Percentiles rank a stretch among this genome's conserved stretches.
These are phyloP conservation scores for Procavia capensis DNA, from an alignment of 2,113 vertebrate species.

Conservation along the genomic window DNA sequence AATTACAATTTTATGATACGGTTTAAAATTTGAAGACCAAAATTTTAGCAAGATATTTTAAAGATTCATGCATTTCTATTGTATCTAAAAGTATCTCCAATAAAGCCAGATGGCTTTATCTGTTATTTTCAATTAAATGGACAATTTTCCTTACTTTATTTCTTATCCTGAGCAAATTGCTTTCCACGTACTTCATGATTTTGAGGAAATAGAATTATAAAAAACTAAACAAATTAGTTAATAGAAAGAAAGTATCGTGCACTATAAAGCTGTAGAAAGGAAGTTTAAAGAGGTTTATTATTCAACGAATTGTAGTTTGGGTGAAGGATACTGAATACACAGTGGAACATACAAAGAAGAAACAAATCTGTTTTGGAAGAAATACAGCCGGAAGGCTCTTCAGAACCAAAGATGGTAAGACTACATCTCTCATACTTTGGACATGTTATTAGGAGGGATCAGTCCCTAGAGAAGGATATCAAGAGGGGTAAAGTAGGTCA, in stretches of 20 bases:
- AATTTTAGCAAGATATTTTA: background rate
- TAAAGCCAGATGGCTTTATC: background rate
- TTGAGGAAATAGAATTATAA: background rate
- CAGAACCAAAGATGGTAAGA: no score
- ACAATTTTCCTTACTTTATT: background rate
- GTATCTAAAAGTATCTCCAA: background rate
- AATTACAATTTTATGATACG: background rate
- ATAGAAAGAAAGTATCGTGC: background rate
- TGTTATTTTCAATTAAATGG: background rate
- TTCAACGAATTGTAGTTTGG: background rate
- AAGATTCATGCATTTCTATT: background rate
- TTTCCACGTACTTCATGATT: background rate
- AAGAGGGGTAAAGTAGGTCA: no score
- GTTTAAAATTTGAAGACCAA: background rate
- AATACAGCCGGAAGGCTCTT: no score
- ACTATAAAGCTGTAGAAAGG: background rate
- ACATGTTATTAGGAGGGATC: no score
- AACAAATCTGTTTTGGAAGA: no score
- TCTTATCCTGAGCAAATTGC: background rate
- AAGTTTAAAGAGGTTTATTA: background rate
- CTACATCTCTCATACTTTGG: no score
- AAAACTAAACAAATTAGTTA: slow-evolving; percentile 10
- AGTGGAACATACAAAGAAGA: no score
- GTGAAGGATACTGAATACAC: no score
- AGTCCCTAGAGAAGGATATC: no score